Evolutionary conservation across 2,113 vertebrate species (phyloP).

Genomic region (Mionectes macconnelli): DNA sequence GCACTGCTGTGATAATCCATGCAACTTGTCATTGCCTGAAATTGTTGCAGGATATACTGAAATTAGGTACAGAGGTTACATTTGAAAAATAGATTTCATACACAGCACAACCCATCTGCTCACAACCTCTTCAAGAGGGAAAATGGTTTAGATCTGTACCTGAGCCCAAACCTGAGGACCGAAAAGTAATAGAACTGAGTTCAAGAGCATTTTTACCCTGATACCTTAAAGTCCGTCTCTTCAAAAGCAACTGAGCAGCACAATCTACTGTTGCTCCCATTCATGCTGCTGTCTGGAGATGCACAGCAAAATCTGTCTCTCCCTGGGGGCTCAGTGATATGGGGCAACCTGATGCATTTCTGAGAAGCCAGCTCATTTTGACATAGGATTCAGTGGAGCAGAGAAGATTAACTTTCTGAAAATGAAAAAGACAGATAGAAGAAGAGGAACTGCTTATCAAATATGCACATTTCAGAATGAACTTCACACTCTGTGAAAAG

Average conservation of each 20-base stretch:
- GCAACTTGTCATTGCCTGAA: neutral
- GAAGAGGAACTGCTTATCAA: slow-evolving; percentile 74
- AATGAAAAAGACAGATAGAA: slow-evolving; percentile 76
- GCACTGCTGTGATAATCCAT: neutral
- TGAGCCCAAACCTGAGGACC: neutral
- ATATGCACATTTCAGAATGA: slow-evolving; percentile 83
- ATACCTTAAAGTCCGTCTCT: neutral
- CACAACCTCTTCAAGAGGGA: neutral
- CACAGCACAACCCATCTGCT: neutral
- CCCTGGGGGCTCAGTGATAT: neutral
- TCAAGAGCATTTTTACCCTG: neutral
- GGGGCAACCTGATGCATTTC: slow-evolving; percentile 47
- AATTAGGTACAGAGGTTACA: rapidly evolving
- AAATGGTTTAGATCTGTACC: neutral
- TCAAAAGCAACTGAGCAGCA: neutral
- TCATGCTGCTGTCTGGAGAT: neutral
- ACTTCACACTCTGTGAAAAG: slow-evolving; percentile 78
- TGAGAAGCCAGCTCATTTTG: neutral
- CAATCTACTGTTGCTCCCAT: neutral
- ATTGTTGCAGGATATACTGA: neutral
- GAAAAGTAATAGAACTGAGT: neutral
- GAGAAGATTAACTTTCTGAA: slow-evolving; percentile 77
- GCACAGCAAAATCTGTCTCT: neutral
- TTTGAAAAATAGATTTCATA: neutral
- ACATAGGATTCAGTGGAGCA: slow-evolving; percentile 52